These are phyloP conservation scores for Zonitis immaculata DNA, from an alignment of 2,888 invertebrate genomes.

Conservation along the genomic window DNA sequence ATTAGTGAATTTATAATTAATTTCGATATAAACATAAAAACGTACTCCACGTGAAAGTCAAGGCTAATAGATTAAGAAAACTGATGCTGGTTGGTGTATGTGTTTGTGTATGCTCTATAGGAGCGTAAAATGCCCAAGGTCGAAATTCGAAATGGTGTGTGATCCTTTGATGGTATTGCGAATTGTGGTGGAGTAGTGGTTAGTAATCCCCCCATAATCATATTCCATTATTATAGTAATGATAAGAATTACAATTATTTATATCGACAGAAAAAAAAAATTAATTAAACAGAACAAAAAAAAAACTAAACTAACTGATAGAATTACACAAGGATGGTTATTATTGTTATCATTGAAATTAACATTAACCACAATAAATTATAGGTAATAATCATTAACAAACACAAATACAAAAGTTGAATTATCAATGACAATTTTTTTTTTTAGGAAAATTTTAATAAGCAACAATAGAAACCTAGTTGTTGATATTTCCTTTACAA, in stretches of 20 bases:
- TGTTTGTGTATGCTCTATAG: background rate
- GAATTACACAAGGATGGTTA: background rate
- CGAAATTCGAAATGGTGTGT: slow-evolving; percentile 3
- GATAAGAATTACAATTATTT: too few species aligned
- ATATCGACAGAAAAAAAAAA: too few species aligned
- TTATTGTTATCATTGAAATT: background rate
- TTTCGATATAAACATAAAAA: slow-evolving; percentile 11
- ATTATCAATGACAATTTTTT: background rate
- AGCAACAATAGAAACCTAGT: background rate
- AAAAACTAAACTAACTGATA: too few species aligned
- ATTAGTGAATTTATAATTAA: slow-evolving; percentile 10
- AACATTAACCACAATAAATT: background rate
- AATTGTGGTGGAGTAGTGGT: background rate
- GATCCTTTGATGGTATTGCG: slow-evolving; percentile 17
- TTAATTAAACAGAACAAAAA: too few species aligned
- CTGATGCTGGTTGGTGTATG: background rate
- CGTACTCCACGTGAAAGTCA: slow-evolving; percentile 33
- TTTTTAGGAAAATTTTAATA: background rate
- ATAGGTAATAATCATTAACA: background rate
- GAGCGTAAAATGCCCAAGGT: slow-evolving; percentile 21
- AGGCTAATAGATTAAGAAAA: slow-evolving; percentile 18
- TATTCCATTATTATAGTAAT: too few species aligned
- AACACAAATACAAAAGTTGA: background rate
- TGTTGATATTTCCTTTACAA: background rate
- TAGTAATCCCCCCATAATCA: too few species aligned